Evolutionary conservation across 1,140 invertebrate species (phyloP).

Genomic region (Halictus rubicundus): DNA sequence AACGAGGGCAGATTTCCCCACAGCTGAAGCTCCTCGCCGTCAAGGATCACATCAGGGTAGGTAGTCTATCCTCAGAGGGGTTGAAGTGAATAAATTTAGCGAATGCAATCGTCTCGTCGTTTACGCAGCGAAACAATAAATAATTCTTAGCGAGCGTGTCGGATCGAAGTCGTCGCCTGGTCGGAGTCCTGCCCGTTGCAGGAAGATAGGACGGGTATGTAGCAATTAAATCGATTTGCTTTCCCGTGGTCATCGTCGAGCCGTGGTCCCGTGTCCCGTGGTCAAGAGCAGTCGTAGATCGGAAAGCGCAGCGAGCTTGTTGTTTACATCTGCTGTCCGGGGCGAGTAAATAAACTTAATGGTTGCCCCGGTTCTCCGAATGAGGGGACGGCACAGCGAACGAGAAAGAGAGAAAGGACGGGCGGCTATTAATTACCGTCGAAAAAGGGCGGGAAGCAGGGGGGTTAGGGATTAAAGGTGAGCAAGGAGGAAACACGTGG

Average conservation of each 20-base stretch:
- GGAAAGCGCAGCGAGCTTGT: conserved; percentile 20
- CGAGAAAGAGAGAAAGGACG: neutral
- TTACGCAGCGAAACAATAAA: conserved; percentile 13
- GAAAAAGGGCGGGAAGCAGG: conserved; percentile 24
- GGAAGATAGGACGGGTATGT: neutral
- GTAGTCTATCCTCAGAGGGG: conserved; percentile 1
- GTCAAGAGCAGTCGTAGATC: conserved; percentile 8
- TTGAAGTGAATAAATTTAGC: conserved; percentile 67
- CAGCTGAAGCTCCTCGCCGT: neutral
- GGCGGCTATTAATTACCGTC: conserved; percentile 68
- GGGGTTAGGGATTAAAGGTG: conserved; percentile 7
- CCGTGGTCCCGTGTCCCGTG: neutral
- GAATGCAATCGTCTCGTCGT: conserved; percentile 4
- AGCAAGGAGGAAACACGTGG: conserved; percentile 9
- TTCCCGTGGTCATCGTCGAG: neutral
- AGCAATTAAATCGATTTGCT: conserved; percentile 32
- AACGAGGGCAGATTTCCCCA: conserved; percentile 40
- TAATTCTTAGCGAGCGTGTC: neutral
- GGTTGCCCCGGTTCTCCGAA: neutral
- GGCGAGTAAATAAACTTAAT: conserved; percentile 43
- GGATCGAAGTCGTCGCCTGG: neutral
- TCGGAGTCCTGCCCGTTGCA: neutral
- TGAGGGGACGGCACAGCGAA: neutral
- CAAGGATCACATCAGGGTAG: neutral
- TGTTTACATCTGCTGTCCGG: conserved; percentile 46